A percentile compares a stretch with the other conserved stretches of the same genome.
Conservation (phyloP, 2,888 invertebrate species). For the Hololepta plana region DNA sequence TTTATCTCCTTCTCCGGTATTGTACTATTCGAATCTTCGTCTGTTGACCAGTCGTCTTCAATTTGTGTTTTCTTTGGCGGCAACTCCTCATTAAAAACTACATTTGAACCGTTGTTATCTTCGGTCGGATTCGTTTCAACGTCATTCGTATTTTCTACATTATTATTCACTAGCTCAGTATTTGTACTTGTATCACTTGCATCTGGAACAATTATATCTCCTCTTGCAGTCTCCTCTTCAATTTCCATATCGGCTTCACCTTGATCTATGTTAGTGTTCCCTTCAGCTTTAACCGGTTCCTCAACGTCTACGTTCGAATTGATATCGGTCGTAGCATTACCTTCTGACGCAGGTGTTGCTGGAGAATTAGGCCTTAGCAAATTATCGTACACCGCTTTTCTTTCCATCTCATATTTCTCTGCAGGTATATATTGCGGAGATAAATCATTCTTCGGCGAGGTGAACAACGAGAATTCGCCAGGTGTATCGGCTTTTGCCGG, state of each 20-base stretch:
- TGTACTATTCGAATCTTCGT: slow-evolving; percentile 11
- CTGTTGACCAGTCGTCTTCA: slow-evolving; percentile 8
- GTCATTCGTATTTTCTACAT: slow-evolving; percentile 6
- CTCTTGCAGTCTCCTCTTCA: slow-evolving; percentile 4
- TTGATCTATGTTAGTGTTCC: not conserved
- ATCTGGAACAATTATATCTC: no score
- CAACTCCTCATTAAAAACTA: no score
- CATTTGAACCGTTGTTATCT: no score
- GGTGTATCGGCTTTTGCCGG: slow-evolving; percentile 23
- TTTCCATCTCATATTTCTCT: slow-evolving; percentile 28
- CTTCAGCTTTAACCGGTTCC: slow-evolving; percentile 1
- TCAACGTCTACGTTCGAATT: slow-evolving; percentile 3
- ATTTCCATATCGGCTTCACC: slow-evolving; percentile 3
- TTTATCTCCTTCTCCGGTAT: slow-evolving; percentile 14
- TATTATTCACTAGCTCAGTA: no score
- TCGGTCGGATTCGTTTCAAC: slow-evolving; percentile 5
- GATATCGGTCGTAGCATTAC: not conserved
- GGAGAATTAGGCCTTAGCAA: slow-evolving; percentile 22
- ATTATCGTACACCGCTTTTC: slow-evolving; percentile 27
- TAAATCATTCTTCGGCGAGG: slow-evolving; percentile 22
- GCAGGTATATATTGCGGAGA: slow-evolving; percentile 28
- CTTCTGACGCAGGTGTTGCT: slow-evolving; percentile 7
- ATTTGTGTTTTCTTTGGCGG: slow-evolving; percentile 2
- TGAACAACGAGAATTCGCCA: slow-evolving; percentile 18
- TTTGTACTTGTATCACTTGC: no score